Base-by-base conservation (phyloP, 2,797 vertebrate species). In the Chiloscyllium punctatum region DNA sequence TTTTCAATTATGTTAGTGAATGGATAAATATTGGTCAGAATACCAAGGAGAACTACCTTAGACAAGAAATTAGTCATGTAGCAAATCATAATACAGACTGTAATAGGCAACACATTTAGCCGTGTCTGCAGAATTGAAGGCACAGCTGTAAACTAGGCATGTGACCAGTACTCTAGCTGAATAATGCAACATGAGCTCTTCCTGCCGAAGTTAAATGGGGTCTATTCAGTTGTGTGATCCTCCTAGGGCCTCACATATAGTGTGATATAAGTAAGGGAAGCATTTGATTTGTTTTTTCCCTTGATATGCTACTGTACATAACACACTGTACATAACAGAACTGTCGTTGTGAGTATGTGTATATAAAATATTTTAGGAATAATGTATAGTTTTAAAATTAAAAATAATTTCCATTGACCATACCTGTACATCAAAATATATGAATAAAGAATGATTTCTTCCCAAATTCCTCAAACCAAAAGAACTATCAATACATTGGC, bases 1-100 rank as follows among this genome's bases (percentile, higher is more conserved):
- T 90, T 62, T 57, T 90, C 13, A 90, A 91, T 91, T 91, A 91
- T n/a, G 30, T 66, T 91, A 91, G 25, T 91, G 33, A 91, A 62
- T 3, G 3, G 57, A n/a, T n/a, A 91, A n/a, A 91, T 91, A n/a
- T 91, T 91, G 15, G 88, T 53, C 88, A 91, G 30, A 33, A 66
- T 53, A 62, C 88, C 87, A 62, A 53, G 87, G 53, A 62, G 27
- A 90, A 62, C 15, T 90, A 5, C 87, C 88, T 33, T 62, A 16
- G 88, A 66, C 15, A 91, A 91, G 57, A 30, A 66, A n/a, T 91
- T 30, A 15, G 13, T 88, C 87, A 88, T 88, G 87, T 57, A 62
- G 53, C 30, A 33, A 88, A 57, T 57, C 53, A 62, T 33, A 57
- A 57, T 57, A 16, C 53, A 88, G 87, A 57, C 27, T 57, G 30